Percentiles rank a stretch among this genome's conserved stretches.
These are phyloP conservation scores for Copsychus sechellarum DNA, from an alignment of 2,113 vertebrate species.

Conservation along the genomic window DNA sequence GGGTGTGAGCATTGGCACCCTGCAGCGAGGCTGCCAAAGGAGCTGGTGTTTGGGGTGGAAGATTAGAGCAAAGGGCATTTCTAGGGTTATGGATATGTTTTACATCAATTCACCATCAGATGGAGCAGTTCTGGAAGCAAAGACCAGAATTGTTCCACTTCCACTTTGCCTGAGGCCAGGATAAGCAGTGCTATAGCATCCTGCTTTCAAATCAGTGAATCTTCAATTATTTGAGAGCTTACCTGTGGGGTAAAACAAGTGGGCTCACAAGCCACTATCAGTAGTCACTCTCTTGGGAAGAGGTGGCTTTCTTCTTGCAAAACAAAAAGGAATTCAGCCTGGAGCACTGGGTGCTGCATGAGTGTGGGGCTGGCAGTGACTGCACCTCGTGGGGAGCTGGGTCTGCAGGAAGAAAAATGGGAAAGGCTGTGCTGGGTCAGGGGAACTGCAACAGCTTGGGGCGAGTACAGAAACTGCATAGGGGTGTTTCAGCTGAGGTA, in stretches of 20 bases:
- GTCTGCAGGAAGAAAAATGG: neutral
- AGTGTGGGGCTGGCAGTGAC: neutral
- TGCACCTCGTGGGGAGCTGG: neutral
- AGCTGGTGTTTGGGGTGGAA: neutral
- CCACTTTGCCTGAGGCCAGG: neutral
- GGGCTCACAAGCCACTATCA: fast-evolving
- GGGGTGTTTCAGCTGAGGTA: neutral
- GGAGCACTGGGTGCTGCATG: neutral
- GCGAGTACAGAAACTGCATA: neutral
- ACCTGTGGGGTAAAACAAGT: neutral
- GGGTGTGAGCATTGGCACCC: neutral
- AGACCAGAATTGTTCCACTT: neutral
- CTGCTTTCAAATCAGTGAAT: neutral
- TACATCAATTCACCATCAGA: slow-evolving; percentile 50
- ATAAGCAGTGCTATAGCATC: neutral
- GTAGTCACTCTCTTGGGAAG: neutral
- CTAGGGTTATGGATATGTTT: neutral
- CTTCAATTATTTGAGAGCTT: neutral
- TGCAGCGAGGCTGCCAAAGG: neutral
- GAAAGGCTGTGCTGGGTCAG: neutral
- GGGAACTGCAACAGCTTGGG: neutral
- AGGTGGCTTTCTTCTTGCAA: neutral
- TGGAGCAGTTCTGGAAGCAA: slow-evolving; percentile 59
- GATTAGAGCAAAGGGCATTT: neutral
- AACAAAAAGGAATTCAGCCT: neutral